Evolutionary conservation across 2,797 vertebrate genomes (phyloP), one percentile per base, ranked within the genome.

Genomic region (Yasuhikotakia modesta): DNA sequence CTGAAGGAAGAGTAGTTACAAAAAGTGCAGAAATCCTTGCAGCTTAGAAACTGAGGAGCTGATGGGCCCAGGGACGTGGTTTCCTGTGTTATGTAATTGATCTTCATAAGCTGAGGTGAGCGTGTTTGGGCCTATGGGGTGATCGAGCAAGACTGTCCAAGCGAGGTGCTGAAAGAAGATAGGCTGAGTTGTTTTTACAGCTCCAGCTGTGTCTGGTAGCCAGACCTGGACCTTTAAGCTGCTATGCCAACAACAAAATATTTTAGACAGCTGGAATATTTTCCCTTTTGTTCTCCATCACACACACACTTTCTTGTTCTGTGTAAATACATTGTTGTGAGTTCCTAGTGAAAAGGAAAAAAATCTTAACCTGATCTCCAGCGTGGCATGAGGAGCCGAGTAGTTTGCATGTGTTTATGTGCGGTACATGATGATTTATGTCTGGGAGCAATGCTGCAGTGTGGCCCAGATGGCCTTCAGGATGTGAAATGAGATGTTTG

Each of bases 261-360:
- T 39, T 57, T 32, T 52, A 1, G 52, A 61, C 73, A 77, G 79
- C 69, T 76, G 79, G 79, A 81, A 81, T 81, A 67, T 81, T 67
- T 58, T 39, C 43, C 60, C 68, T 71, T 76, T 65, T 66, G 73
- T 60, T 77, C 24, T 67, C 21, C 11, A 0, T 71, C 58, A 35
- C 39, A 27, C 53, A 48, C 12, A 68, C 21, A 45, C 0, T 58
- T 30, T 17, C 24, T 46, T 5, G 58, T 24, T 68, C 7, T 16
- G 57, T 60, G 1, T 17, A 24, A 60, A 30, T 24, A 8, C 57
- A 43, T 16, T 50, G n/a, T 53, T 50, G 10, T 13, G 3, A 27
- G 50, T 79, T 8, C 16, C 4, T n/a, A n/a, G n/a, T n/a, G n/a
- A 58, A 55, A 35, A 4, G 14, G 16, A 19, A 12, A 32, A 71